These are phyloP conservation scores for Drosophila testacea DNA, from an alignment of 2,888 invertebrate species.

Conservation along the genomic window DNA sequence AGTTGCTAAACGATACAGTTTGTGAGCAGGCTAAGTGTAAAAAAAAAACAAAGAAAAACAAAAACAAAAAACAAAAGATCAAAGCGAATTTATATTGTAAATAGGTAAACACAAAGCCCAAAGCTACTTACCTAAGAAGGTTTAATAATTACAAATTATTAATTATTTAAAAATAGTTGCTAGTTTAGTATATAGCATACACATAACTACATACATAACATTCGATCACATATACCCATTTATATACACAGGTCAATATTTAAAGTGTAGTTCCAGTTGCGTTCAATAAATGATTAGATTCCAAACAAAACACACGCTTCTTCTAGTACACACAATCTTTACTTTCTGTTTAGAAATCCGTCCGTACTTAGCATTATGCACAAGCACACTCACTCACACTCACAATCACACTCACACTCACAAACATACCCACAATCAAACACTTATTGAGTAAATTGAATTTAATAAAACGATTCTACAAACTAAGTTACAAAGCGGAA, in stretches of 20 bases:
- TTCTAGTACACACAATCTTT: constrained; percentile 46
- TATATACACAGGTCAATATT: constrained; percentile 17
- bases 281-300: constrained; percentile 32
- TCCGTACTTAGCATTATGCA: constrained; percentile 77
- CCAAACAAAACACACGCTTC: constrained; percentile 39
- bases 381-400: constrained; percentile 31
- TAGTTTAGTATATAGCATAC: constrained; percentile 65
- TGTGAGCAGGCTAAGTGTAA: constrained; percentile 51
- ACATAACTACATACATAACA: constrained; percentile 28
- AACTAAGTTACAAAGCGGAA: constrained; percentile 17
- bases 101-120: constrained; percentile 63
- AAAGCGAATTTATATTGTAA: constrained; percentile 81
- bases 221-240: constrained; percentile 10
- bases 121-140: constrained; percentile 52
- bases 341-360: constrained; percentile 77
- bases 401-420: constrained; percentile 10
- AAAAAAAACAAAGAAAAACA: constrained; percentile 24
- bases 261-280: constrained; percentile 45
- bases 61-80: constrained; percentile 54
- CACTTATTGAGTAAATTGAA: constrained; percentile 25
- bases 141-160: constrained; percentile 57
- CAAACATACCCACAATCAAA: constrained; percentile 20
- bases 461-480: constrained; percentile 10
- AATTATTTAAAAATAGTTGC: constrained; percentile 67
- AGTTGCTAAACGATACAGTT: constrained; percentile 34